Conservation (phyloP, 2,113 vertebrate genomes). For the Proteles cristata region DNA sequence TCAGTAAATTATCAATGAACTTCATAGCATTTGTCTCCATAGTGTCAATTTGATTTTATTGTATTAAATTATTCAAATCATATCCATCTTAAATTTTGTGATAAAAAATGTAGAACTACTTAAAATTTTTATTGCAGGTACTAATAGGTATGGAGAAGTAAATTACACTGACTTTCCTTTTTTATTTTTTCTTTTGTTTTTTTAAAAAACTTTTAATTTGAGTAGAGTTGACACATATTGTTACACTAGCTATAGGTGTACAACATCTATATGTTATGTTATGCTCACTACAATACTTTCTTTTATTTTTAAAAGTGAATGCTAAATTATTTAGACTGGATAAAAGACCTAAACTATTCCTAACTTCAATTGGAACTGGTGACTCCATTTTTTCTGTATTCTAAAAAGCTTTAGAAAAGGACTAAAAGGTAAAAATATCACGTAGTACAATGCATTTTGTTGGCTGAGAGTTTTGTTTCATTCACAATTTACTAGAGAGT, state of each 20-base stretch:
- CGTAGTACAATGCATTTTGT: background rate
- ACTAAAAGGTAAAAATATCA: background rate
- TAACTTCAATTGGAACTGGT: background rate
- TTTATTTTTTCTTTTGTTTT: conserved; percentile 54
- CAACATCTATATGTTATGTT: background rate
- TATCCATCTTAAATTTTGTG: background rate
- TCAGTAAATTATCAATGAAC: background rate
- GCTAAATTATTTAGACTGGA: background rate
- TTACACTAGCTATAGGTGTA: background rate
- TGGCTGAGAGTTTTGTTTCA: background rate
- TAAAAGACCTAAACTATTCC: background rate
- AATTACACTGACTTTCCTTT: background rate
- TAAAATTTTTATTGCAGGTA: background rate
- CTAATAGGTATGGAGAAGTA: background rate
- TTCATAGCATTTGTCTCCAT: background rate
- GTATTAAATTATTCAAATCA: conserved; percentile 16
- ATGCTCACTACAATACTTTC: background rate
- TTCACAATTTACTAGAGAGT: background rate
- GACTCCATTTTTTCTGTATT: background rate
- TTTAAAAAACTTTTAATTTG: background rate
- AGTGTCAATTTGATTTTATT: conserved; percentile 1
- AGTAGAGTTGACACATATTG: background rate
- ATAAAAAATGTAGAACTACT: background rate
- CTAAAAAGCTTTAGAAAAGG: background rate
- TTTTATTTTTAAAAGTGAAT: conserved; percentile 46